phyloP scores from a whole-genome alignment of 1,140 invertebrate species.

The Apis laboriosa region DNA sequence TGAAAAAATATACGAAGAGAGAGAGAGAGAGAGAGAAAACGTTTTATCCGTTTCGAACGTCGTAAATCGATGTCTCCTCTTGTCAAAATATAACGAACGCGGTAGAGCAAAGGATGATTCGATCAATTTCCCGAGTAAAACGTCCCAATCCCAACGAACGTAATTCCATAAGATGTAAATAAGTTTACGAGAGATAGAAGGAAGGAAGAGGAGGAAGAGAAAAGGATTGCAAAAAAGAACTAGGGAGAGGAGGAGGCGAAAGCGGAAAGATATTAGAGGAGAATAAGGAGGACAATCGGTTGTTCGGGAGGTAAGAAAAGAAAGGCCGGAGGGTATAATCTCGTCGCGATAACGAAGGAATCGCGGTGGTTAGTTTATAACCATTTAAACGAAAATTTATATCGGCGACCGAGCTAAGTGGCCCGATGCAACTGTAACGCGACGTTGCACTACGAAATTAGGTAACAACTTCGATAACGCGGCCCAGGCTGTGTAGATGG shows the following conservation, averaged over 20 bases:
- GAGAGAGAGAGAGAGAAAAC: too few relatives aligned
- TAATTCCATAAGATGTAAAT: not conserved
- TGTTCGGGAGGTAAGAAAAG: not conserved
- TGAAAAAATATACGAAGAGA: not conserved
- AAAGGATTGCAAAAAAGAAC: too few relatives aligned
- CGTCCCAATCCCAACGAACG: not conserved
- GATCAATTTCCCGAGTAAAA: not conserved
- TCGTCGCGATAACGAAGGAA: constrained; percentile 45
- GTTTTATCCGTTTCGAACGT: too few relatives aligned
- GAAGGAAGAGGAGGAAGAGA: not conserved
- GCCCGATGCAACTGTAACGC: constrained; percentile 33
- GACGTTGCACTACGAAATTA: constrained; percentile 29
- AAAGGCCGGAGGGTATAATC: constrained; percentile 27
- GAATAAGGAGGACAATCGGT: not conserved
- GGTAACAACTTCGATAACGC: constrained; percentile 46
- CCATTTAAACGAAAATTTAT: constrained; percentile 42
- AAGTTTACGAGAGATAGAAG: not conserved
- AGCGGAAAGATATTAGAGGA: not conserved
- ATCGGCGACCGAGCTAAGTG: not conserved
- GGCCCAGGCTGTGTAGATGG: not conserved
- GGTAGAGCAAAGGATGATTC: not conserved
- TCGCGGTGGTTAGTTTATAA: constrained; percentile 34
- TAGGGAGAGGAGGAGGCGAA: not conserved
- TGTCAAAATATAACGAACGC: not conserved
- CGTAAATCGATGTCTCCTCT: too few relatives aligned